Evolutionary conservation across 1,140 invertebrate genomes (phyloP).

Genomic region (Ladona fulva): DNA sequence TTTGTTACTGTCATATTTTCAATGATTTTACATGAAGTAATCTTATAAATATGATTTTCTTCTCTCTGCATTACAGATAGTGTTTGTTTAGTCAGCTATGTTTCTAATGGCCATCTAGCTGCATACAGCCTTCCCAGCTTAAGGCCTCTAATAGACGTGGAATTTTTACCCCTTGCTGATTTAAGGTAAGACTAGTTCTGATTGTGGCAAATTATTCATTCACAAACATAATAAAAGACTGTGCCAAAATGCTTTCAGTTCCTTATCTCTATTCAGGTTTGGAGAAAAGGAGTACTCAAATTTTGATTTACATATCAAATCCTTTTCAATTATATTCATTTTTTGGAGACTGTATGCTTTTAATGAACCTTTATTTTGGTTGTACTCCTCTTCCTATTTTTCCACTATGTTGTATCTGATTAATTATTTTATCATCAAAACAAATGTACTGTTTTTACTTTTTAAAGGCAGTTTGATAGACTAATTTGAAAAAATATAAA

Average conservation of each 20-base stretch:
- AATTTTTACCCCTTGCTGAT: conserved; percentile 87
- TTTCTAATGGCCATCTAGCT: conserved; percentile 85
- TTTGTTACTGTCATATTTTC: neutral
- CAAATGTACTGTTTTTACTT: too few relatives aligned
- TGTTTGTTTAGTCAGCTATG: conserved; percentile 85
- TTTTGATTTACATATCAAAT: neutral
- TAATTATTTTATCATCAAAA: too few relatives aligned
- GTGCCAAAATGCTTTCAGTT: neutral
- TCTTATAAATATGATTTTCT: conserved; percentile 4
- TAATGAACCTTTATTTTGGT: neutral
- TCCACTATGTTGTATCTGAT: too few relatives aligned
- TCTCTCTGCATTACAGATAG: conserved; percentile 60
- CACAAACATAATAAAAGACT: neutral
- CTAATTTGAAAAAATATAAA: too few relatives aligned
- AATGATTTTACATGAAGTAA: neutral
- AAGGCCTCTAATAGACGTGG: conserved; percentile 79
- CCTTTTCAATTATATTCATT: neutral
- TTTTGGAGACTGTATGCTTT: neutral
- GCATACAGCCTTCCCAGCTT: conserved; percentile 90
- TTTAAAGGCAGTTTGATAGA: too few relatives aligned
- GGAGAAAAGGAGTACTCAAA: neutral
- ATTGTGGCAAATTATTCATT: neutral
- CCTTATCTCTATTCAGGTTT: neutral
- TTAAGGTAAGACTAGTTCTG: conserved; percentile 61
- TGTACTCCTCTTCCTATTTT: neutral